Evolutionary conservation across 2,797 vertebrate species (phyloP).

Genomic region (Coranthus polyacanthus): DNA sequence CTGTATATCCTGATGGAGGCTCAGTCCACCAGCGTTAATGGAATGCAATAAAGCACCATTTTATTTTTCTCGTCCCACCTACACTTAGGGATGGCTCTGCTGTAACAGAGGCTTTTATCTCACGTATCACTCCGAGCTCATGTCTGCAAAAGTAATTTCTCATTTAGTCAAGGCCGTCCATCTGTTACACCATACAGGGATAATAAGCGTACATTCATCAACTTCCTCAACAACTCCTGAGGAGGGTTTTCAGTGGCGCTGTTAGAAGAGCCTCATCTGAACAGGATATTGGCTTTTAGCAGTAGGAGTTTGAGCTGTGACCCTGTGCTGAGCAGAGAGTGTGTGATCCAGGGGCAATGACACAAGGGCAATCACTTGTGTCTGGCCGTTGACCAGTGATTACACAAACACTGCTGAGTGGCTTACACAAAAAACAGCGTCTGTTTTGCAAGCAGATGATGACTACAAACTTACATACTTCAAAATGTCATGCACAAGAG

Average conservation of each 20-base stretch:
- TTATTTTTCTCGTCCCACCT: slow-evolving; percentile 15
- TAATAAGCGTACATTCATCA: not conserved
- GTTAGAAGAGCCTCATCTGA: not conserved
- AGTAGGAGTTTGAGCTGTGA: not conserved
- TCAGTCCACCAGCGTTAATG: slow-evolving; percentile 17
- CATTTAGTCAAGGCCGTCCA: too few species aligned
- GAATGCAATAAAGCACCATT: not conserved
- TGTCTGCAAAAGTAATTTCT: not conserved
- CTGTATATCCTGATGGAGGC: not conserved
- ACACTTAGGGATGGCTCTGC: slow-evolving; percentile 5
- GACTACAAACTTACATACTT: too few species aligned
- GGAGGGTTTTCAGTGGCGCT: not conserved
- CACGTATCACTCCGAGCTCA: not conserved
- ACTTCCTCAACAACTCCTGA: not conserved
- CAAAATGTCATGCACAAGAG: too few species aligned
- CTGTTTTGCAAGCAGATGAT: not conserved
- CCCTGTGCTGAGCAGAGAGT: not conserved
- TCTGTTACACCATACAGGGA: not conserved
- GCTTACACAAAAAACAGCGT: not conserved
- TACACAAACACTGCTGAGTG: slow-evolving; percentile 17
- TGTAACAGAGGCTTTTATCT: slow-evolving; percentile 8
- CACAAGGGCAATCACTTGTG: not conserved
- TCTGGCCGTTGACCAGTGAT: slow-evolving; percentile 12
- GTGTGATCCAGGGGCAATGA: slow-evolving; percentile 12
- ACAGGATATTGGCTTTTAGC: not conserved